Conservation (phyloP, 2,888 invertebrate species). For the Sinelater perroti region DNA sequence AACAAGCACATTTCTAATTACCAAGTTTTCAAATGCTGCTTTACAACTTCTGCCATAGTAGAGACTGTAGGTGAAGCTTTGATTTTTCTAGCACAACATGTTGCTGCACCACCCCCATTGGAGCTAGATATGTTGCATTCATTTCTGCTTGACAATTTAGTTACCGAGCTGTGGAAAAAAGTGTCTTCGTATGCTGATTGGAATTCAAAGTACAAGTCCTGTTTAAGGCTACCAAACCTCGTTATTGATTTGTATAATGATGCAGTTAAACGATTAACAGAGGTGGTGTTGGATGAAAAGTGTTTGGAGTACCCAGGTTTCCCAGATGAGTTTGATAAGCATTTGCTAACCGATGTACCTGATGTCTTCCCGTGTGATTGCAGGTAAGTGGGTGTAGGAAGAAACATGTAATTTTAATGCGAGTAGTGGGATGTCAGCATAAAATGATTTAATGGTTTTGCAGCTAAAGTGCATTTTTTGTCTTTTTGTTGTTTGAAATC, state of each 20-base stretch:
- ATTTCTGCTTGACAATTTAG: slow-evolving; percentile 67
- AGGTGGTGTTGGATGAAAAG: slow-evolving; percentile 68
- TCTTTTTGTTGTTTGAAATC: no score
- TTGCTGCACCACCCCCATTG: slow-evolving; percentile 63
- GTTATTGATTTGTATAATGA: slow-evolving; percentile 73
- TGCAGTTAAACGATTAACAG: slow-evolving; percentile 69
- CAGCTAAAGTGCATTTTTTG: no score
- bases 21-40: slow-evolving; percentile 16
- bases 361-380: slow-evolving; percentile 70
- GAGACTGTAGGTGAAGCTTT: slow-evolving; percentile 46
- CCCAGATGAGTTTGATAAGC: slow-evolving; percentile 70
- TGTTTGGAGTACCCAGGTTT: slow-evolving; percentile 69
- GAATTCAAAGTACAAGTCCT: slow-evolving; percentile 59
- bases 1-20: slow-evolving; percentile 16
- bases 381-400: no score
- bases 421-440: no score
- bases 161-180: slow-evolving; percentile 70
- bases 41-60: background rate
- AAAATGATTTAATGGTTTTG: no score
- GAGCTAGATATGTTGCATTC: slow-evolving; percentile 67
- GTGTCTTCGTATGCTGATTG: slow-evolving; percentile 59
- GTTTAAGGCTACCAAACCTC: slow-evolving; percentile 66
- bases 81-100: slow-evolving; percentile 64
- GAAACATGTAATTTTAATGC: no score
- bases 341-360: slow-evolving; percentile 60